Evolutionary conservation across 2,113 vertebrate species (phyloP), one percentile per base, ranked within the genome.

Genomic region (Saimiri boliviensis): DNA sequence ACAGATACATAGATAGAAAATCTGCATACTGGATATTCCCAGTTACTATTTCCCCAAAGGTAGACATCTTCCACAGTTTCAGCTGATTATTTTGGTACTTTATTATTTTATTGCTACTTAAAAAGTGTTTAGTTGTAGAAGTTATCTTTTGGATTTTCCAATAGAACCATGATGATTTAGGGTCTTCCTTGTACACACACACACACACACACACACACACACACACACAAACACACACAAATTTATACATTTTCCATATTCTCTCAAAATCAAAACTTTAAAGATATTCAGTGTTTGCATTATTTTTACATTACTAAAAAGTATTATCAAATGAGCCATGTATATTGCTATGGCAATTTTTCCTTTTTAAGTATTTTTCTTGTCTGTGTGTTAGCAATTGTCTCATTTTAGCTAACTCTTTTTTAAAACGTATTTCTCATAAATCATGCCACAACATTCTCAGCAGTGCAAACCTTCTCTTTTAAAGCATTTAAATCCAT

Each of bases 231-330:
- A 13, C 47, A 11, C 47, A 40, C 13, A 35, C 40, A 93, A 90
- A 23, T 58, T 42, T 47, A 2, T 20, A 86, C 8, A 23, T 17
- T 74, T 86, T 47, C 12, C 3, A 40, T 82, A 68, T 81, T 86
- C n/a, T 60, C 40, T 95, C 58, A 74, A 71, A 54, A 86, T 63
- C 14, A 83, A 87, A 58, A 5, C 58, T 84, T 83, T 45, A 66
- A 86, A 93, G 37, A 40, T 94, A 88, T 45, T 84, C n/a, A 84
- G 8, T 88, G 52, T 30, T 77, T 40, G 4, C 11, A 47, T 60
- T 68, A 90, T 83, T 93, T 95, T 70, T 63, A 76, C 21, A 37
- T 95, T 77, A n/a, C 27, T 35, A 93, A 68, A 76, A 87, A 82
- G 30, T 89, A 47, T 42, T 54, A 73, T 56, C 25, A 88, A 88